Percentiles rank a stretch among this genome's conserved stretches.
These are phyloP conservation scores for Megalurothrips usitatus DNA, from an alignment of 2,888 invertebrate genomes.

Conservation along the genomic window DNA sequence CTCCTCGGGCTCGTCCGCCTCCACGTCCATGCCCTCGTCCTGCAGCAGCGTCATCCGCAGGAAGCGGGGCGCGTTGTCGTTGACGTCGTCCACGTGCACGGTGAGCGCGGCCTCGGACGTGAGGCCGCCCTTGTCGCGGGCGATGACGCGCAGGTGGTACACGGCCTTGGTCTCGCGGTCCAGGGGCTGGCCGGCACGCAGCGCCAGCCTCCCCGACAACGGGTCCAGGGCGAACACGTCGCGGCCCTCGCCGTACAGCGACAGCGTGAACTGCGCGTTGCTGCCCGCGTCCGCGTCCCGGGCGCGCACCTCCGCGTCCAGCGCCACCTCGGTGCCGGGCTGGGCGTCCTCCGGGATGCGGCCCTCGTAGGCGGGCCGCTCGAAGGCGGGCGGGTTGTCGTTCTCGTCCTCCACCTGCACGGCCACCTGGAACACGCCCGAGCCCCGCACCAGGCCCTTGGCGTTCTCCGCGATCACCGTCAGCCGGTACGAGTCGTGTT, in stretches of 20 bases:
- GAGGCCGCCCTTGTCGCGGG: slow-evolving; percentile 66
- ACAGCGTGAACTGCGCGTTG: slow-evolving; percentile 65
- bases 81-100: slow-evolving; percentile 69
- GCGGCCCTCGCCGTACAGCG: slow-evolving; percentile 69
- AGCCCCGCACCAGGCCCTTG: slow-evolving; percentile 62
- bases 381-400: slow-evolving; percentile 80
- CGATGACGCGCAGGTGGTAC: slow-evolving; percentile 67
- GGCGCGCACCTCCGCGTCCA: slow-evolving; percentile 64
- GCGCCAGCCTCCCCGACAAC: slow-evolving; percentile 57
- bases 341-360: slow-evolving; percentile 72
- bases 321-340: slow-evolving; percentile 62
- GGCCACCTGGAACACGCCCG: slow-evolving; percentile 72
- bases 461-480: slow-evolving; percentile 75
- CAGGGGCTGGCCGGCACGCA: slow-evolving; percentile 53
- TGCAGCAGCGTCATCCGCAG: slow-evolving; percentile 65
- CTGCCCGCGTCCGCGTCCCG: slow-evolving; percentile 65
- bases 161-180: slow-evolving; percentile 68
- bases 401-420: slow-evolving; percentile 80
- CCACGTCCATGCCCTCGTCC: slow-evolving; percentile 55
- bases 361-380: slow-evolving; percentile 66
- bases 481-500: slow-evolving; percentile 64
- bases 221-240: slow-evolving; percentile 67
- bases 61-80: slow-evolving; percentile 73
- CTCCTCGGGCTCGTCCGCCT: slow-evolving; percentile 32
- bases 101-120: slow-evolving; percentile 67